These are phyloP conservation scores for Orientallactaga bullata DNA, from an alignment of 2,113 vertebrate species.

Conservation along the genomic window DNA sequence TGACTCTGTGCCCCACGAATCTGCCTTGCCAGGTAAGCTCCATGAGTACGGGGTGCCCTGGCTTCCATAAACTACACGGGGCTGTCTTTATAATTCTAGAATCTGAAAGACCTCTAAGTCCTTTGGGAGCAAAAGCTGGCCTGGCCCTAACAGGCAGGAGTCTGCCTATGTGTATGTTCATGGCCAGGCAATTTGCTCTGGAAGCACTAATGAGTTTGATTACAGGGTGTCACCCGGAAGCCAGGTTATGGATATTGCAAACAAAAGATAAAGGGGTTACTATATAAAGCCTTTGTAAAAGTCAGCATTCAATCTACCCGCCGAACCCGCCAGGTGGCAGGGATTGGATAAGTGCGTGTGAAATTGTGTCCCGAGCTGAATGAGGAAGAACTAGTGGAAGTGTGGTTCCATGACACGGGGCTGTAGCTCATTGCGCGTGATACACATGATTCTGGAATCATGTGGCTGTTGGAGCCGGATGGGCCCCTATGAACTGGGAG, in stretches of 20 bases:
- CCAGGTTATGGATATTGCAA: not conserved
- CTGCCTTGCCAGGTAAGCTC: not conserved
- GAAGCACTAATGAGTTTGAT: not conserved
- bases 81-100: not conserved
- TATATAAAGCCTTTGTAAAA: not conserved
- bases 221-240: not conserved
- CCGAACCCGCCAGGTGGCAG: not conserved
- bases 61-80: not conserved
- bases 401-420: too few relatives aligned
- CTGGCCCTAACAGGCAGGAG: not conserved
- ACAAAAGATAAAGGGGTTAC: not conserved
- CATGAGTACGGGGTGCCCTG: too few relatives aligned
- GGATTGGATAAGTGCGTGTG: not conserved
- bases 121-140: too few relatives aligned
- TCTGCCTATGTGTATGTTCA: not conserved
- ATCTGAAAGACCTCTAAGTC: too few relatives aligned
- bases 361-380: not conserved
- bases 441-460: not conserved
- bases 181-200: not conserved
- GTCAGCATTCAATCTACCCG: not conserved
- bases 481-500: not conserved
- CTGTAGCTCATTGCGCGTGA: fast-evolving
- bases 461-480: fast-evolving
- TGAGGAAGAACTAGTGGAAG: not conserved
- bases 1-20: too few relatives aligned